phyloP scores from a whole-genome alignment of 2,888 invertebrate genomes.

The Sicus ferrugineus region DNA sequence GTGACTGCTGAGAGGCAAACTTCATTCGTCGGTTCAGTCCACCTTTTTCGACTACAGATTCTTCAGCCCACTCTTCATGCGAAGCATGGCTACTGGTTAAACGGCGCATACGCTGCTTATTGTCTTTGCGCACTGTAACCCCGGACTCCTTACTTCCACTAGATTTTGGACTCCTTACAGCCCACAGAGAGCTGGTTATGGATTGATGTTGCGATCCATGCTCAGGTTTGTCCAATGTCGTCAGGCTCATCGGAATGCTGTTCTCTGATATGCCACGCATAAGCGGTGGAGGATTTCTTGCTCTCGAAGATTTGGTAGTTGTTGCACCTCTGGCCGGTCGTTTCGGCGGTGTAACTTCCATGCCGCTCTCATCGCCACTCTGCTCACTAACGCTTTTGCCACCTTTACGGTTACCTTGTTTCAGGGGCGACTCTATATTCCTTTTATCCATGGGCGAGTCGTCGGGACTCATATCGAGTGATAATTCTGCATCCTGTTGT shows the following conservation, averaged over 20 bases:
- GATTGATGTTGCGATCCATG: background rate
- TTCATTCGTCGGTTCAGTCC: constrained; percentile 29
- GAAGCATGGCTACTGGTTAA: constrained; percentile 26
- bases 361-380: constrained; percentile 55
- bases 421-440: background rate
- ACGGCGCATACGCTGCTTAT: constrained; percentile 38
- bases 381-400: constrained; percentile 43
- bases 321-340: constrained; percentile 51
- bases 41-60: constrained; percentile 1
- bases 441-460: constrained; percentile 37
- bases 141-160: background rate
- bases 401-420: background rate
- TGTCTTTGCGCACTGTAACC: constrained; percentile 1
- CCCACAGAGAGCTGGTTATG: constrained; percentile 41
- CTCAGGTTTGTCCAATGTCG: too few species aligned
- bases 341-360: constrained; percentile 49
- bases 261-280: constrained; percentile 40
- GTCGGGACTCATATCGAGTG: constrained; percentile 41
- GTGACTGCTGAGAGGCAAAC: constrained; percentile 42
- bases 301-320: constrained; percentile 49
- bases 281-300: constrained; percentile 41
- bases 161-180: constrained; percentile 15
- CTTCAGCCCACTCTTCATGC: constrained; percentile 31
- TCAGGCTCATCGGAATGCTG: constrained; percentile 40
- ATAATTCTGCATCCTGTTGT: constrained; percentile 47